Conservation (phyloP, 2,888 invertebrate species). For the Limnephilus auricula region DNA sequence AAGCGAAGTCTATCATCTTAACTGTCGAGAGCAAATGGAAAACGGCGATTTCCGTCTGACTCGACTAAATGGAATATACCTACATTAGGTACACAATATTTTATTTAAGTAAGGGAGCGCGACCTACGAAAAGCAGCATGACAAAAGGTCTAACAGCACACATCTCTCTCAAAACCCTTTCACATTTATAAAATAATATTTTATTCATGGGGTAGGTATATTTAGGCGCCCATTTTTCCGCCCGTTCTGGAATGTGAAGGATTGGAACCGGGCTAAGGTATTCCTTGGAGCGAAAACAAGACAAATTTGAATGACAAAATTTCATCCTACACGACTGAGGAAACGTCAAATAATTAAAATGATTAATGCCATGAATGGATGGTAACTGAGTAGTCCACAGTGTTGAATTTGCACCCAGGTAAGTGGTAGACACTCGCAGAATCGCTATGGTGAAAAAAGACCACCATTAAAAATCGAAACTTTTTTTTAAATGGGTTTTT, state of each 20-base stretch:
- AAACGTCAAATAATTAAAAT: neutral
- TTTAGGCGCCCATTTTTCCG: neutral
- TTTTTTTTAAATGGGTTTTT: too few species aligned
- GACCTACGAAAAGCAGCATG: neutral
- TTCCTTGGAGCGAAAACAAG: neutral
- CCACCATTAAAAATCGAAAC: too few species aligned
- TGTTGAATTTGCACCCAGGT: too few species aligned
- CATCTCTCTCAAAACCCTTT: conserved; percentile 31
- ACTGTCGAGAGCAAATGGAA: conserved; percentile 5
- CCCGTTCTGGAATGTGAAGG: neutral
- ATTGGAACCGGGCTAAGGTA: neutral
- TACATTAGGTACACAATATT: neutral
- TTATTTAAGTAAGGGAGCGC: conserved; percentile 5
- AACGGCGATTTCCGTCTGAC: conserved; percentile 17
- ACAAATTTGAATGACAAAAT: neutral
- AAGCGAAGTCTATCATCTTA: too few species aligned
- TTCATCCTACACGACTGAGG: neutral
- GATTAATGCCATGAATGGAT: neutral
- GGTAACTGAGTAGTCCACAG: neutral
- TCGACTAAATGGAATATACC: neutral
- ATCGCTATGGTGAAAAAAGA: too few species aligned
- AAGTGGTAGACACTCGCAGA: too few species aligned
- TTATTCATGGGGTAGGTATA: conserved; percentile 13
- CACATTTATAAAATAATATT: conserved; percentile 38
- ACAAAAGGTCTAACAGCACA: conserved; percentile 21